A percentile compares a stretch with the other conserved stretches of the same genome.
phyloP scores from a whole-genome alignment of 2,888 invertebrate genomes.

The Kuschelorhynchus macadamiae region DNA sequence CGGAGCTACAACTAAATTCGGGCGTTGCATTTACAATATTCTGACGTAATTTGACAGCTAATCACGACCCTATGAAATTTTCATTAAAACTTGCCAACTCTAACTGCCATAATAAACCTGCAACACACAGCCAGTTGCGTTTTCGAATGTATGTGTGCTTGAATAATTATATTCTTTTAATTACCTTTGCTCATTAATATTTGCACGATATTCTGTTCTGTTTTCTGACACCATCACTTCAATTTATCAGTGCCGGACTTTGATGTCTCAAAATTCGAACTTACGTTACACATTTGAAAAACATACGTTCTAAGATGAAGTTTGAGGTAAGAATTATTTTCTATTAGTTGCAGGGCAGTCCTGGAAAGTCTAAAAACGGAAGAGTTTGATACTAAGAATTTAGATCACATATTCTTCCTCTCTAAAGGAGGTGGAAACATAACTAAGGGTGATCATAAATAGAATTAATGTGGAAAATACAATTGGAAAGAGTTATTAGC shows the following conservation, averaged over 20 bases:
- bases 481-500: too few relatives aligned
- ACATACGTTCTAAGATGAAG: too few relatives aligned
- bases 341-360: too few relatives aligned
- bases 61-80: constrained; percentile 45
- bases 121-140: constrained; percentile 11
- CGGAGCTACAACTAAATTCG: constrained; percentile 23
- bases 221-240: neutral
- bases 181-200: constrained; percentile 20
- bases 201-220: constrained; percentile 21
- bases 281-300: neutral
- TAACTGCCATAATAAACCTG: constrained; percentile 26
- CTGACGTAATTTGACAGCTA: constrained; percentile 46
- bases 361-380: too few relatives aligned
- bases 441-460: too few relatives aligned
- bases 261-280: neutral
- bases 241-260: constrained; percentile 10
- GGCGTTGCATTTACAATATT: constrained; percentile 28
- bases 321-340: too few relatives aligned
- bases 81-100: constrained; percentile 44
- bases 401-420: too few relatives aligned
- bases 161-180: constrained; percentile 31
- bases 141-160: constrained; percentile 20
- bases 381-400: too few relatives aligned
- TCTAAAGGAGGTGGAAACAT: too few relatives aligned
- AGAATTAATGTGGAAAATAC: too few relatives aligned